These are phyloP conservation scores for Rhagonycha fulva DNA, from an alignment of 2,888 invertebrate species.

Conservation along the genomic window DNA sequence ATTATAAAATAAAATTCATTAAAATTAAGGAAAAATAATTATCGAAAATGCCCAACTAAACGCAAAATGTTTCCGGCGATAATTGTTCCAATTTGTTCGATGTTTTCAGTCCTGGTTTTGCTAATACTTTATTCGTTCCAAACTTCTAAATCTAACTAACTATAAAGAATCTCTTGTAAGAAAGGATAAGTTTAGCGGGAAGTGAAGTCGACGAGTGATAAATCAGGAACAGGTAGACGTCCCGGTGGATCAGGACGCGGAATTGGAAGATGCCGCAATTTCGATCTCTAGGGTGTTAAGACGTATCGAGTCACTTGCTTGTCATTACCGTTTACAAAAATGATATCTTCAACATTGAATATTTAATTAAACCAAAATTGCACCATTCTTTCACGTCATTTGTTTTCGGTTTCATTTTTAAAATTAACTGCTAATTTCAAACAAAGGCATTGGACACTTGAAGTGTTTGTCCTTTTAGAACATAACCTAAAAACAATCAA, in stretches of 20 bases:
- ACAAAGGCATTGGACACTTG: too few species aligned
- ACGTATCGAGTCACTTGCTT: conserved; percentile 47
- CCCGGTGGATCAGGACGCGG: conserved; percentile 52
- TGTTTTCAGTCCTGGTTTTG: conserved; percentile 33
- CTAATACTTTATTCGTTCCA: conserved; percentile 52
- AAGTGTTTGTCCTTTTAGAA: too few species aligned
- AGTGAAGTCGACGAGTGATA: conserved; percentile 55
- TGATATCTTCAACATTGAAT: background rate
- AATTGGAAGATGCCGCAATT: conserved; percentile 51
- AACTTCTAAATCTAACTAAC: conserved; percentile 54
- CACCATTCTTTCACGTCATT: background rate
- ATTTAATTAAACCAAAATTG: background rate
- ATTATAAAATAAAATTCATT: background rate
- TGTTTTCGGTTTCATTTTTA: background rate
- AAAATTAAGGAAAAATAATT: conserved; percentile 4
- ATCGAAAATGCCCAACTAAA: background rate
- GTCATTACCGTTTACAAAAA: conserved; percentile 28
- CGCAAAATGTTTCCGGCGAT: background rate
- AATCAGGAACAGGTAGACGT: conserved; percentile 56
- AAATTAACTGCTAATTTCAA: background rate
- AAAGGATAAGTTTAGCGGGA: conserved; percentile 53
- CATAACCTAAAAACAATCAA: too few species aligned
- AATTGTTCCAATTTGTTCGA: conserved; percentile 35
- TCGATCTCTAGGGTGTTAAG: conserved; percentile 48
- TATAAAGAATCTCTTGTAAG: conserved; percentile 53